phyloP scores from a whole-genome alignment of 2,113 vertebrate species.

The Montifringilla adamsi region DNA sequence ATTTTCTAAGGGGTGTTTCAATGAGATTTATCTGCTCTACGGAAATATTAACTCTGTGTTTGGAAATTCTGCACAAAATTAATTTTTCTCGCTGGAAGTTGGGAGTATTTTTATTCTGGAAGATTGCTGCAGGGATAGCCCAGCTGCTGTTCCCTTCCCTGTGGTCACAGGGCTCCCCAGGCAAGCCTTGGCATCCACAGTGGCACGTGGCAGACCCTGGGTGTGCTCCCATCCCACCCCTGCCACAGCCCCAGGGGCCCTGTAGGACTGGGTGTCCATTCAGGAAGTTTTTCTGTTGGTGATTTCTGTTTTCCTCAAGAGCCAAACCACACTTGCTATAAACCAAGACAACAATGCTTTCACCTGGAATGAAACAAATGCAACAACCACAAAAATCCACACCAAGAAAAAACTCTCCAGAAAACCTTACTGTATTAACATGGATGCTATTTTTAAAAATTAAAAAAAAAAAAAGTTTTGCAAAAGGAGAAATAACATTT shows the following conservation, averaged over 20 bases:
- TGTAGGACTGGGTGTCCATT: not conserved
- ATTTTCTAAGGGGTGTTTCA: not conserved
- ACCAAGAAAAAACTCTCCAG: not conserved
- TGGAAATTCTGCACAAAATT: not conserved
- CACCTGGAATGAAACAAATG: not conserved
- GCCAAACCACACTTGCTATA: not conserved
- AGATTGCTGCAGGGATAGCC: not conserved
- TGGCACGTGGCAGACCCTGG: fast-evolving
- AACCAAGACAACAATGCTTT: not conserved
- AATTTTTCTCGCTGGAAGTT: not conserved
- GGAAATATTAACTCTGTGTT: not conserved
- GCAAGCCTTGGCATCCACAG: not conserved
- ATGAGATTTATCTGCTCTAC: not conserved
- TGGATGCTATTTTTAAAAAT: no score
- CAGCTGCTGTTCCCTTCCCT: not conserved
- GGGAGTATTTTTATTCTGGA: not conserved
- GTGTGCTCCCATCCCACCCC: not conserved
- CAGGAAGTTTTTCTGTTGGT: not conserved
- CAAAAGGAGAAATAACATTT: not conserved
- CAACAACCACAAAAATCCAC: not conserved
- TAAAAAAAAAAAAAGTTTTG: not conserved
- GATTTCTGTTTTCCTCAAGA: not conserved
- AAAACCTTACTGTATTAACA: not conserved
- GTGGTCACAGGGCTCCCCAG: not conserved
- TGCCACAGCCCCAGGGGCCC: fast-evolving